phyloP scores from a whole-genome alignment of 2,888 invertebrate species.

The Embidobia sp. region DNA sequence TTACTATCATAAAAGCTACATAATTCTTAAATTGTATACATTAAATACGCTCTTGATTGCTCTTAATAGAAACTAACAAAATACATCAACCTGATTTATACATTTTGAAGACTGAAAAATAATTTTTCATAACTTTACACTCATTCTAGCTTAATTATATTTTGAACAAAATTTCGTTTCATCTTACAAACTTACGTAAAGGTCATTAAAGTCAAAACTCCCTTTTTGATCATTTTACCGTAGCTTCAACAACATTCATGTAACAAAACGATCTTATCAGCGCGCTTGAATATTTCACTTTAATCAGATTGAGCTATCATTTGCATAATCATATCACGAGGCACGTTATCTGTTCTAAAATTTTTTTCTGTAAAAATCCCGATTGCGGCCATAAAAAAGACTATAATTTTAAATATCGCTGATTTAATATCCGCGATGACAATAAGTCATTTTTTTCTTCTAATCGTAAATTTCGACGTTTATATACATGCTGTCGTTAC shows the following conservation, averaged over 20 bases:
- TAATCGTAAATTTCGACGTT: background rate
- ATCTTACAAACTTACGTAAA: background rate
- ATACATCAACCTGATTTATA: too few species aligned
- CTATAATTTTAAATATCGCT: constrained; percentile 10
- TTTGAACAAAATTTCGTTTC: background rate
- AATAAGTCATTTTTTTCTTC: background rate
- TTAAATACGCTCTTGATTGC: too few species aligned
- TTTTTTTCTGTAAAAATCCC: constrained; percentile 24
- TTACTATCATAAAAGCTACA: too few species aligned
- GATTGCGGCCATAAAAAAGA: constrained; percentile 19
- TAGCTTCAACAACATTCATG: constrained; percentile 16
- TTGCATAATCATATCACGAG: constrained; percentile 43
- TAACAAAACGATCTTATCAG: constrained; percentile 33
- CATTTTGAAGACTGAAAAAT: too few species aligned
- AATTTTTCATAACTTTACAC: too few species aligned
- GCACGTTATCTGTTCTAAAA: constrained; percentile 21
- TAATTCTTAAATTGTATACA: too few species aligned
- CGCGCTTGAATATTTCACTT: constrained; percentile 26
- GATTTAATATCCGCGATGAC: background rate
- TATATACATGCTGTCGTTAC: constrained; percentile 14
- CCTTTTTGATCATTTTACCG: constrained; percentile 7
- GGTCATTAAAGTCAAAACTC: background rate
- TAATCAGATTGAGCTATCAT: constrained; percentile 45
- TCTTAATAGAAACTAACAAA: too few species aligned
- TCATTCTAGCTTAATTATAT: too few species aligned